A percentile compares a stretch with the other conserved stretches of the same genome.
These are phyloP conservation scores for Drosophila willistoni DNA, from an alignment of 1,140 invertebrate genomes.

Conservation along the genomic window DNA sequence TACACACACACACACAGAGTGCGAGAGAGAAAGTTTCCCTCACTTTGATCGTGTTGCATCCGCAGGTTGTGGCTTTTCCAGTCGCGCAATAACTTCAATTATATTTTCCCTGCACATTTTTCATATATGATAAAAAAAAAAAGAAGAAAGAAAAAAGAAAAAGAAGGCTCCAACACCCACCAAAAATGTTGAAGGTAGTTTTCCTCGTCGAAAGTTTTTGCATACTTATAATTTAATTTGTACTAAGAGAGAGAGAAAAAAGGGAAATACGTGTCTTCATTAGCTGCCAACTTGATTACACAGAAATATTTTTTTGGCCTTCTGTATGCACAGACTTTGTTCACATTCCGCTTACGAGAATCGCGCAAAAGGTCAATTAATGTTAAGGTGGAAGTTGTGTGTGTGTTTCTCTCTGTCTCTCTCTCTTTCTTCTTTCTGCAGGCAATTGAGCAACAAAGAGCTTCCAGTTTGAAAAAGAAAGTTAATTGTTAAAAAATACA, in stretches of 20 bases:
- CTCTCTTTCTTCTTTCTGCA: constrained; percentile 4
- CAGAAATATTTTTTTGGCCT: background rate
- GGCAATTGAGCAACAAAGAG: constrained; percentile 53
- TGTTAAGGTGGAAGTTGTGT: background rate
- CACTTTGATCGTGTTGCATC: constrained; percentile 28
- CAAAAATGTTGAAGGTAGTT: constrained; percentile 44
- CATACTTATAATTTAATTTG: constrained; percentile 13
- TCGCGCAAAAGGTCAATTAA: background rate
- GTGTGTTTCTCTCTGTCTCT: background rate
- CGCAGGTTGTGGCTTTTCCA: constrained; percentile 49
- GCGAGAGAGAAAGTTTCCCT: constrained; percentile 56
- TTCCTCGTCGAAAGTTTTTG: constrained; percentile 13
- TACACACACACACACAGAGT: constrained; percentile 28
- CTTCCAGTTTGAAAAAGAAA: constrained; percentile 25
- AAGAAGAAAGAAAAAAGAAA: constrained; percentile 3
- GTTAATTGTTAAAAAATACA: constrained; percentile 65
- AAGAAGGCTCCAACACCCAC: background rate
- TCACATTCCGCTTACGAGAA: background rate
- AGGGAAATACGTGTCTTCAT: constrained; percentile 26
- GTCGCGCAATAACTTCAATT: constrained; percentile 66
- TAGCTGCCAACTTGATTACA: constrained; percentile 24
- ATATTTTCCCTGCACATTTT: constrained; percentile 66
- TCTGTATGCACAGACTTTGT: background rate
- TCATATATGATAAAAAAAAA: constrained; percentile 42
- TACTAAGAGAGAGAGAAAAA: background rate